Conservation (phyloP, 2,797 vertebrate species). For the Hypotaenidia philippensis region DNA sequence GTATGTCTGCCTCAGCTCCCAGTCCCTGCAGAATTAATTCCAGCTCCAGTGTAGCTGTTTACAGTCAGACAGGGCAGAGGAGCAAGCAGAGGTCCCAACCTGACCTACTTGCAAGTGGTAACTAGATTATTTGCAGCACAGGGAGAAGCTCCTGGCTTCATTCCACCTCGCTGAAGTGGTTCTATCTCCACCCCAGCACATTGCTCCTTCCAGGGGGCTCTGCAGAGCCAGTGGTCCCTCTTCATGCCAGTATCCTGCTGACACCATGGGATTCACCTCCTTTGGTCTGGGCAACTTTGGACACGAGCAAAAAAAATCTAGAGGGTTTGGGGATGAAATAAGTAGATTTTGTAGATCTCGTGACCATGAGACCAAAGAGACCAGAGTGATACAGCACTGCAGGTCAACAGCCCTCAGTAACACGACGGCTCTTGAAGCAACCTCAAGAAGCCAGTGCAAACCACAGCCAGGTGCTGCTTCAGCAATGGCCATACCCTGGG, state of each 20-base stretch:
- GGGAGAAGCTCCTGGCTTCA: background rate
- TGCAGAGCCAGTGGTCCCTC: background rate
- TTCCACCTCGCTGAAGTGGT: background rate
- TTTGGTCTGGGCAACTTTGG: background rate
- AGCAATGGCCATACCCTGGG: background rate
- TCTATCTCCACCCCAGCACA: background rate
- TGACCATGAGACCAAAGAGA: background rate
- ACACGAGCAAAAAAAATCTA: background rate
- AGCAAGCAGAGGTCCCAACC: background rate
- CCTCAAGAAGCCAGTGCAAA: background rate
- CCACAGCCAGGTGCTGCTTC: background rate
- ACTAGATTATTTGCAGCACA: background rate
- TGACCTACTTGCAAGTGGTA: background rate
- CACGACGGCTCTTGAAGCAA: background rate
- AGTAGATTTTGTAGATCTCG: rapidly evolving
- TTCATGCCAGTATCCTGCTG: background rate
- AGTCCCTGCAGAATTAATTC: background rate
- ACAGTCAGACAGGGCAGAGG: background rate
- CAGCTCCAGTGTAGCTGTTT: background rate
- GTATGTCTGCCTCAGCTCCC: background rate
- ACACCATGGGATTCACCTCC: background rate
- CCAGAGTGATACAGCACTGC: background rate
- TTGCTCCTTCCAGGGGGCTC: background rate
- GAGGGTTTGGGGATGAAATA: background rate
- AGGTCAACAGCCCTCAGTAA: background rate